Evolutionary conservation across 2,888 invertebrate species (phyloP), one percentile per base, ranked within the genome.

Genomic region (Quadriops clusia): DNA sequence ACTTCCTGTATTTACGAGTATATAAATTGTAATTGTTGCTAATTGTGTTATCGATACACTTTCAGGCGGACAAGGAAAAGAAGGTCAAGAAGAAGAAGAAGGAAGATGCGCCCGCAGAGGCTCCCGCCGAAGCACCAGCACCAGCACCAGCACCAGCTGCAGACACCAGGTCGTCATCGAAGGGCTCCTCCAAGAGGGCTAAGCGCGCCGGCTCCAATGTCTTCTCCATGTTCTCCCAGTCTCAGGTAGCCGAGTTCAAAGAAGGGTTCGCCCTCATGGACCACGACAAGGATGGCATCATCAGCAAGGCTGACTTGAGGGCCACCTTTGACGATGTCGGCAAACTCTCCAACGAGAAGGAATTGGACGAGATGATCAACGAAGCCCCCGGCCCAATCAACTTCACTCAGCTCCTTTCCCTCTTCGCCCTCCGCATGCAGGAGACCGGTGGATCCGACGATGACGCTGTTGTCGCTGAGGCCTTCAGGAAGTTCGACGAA

Each of bases 251-350:
- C 54, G 91, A 91, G 67, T 91, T 91, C 77, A 91, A 91, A 68
- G 89, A 89, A 74, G 91, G 85, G 58, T 91, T 91, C 82, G 81
- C 82, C 68, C 78, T 91, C 54, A 91, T 91, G 83, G 91, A 91
- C 72, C 79, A 82, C 65, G 89, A 91, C 72, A 91, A 91, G 68
- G 91, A 91, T 61, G 53, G 54, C 39, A 61, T 62, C 49, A 63
- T 70, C 49, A 68, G 83, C 64, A 89, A 89, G 72, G 79, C 78
- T 64, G 90, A 90, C 68, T 74, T 90, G 58, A 78, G 87, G 59
- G 81, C 82, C 58, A 85, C 85, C 58, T 90, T 86, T 69, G 90
- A 93, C 69, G 81, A 82, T 51, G 79, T 91, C 50, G 91, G 91
- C 63, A 83, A 83, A 64, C 72, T 91, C 50, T 80, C 83, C 56